Percentiles rank a stretch among this genome's conserved stretches.
phyloP scores from a whole-genome alignment of 2,113 vertebrate species.

The Lampris megalopsis region DNA sequence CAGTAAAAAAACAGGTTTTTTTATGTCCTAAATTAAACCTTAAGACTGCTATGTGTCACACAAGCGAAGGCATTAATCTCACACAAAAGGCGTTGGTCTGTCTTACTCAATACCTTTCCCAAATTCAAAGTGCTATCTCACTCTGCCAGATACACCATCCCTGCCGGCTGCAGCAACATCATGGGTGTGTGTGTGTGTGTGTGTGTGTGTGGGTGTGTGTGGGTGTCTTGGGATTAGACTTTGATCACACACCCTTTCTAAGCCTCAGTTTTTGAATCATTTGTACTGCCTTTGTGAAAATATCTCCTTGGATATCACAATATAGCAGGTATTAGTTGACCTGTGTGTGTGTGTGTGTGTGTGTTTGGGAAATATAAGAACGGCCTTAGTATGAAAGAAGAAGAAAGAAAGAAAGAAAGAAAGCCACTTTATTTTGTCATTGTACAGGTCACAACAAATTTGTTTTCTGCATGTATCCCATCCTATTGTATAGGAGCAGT shows the following conservation, averaged over 20 bases:
- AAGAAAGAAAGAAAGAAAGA: no score
- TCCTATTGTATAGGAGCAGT: no score
- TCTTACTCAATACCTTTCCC: not conserved
- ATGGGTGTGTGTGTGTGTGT: not conserved
- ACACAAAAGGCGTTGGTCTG: not conserved
- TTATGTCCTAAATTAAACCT: not conserved
- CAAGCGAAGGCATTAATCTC: not conserved
- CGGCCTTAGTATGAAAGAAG: no score
- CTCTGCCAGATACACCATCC: not conserved
- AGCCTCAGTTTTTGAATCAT: not conserved
- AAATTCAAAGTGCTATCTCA: not conserved
- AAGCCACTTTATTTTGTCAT: no score
- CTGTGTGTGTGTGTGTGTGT: not conserved
- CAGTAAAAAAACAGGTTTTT: not conserved
- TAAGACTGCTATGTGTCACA: not conserved
- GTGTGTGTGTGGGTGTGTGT: not conserved
- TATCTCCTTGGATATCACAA: not conserved
- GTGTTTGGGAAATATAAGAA: not conserved
- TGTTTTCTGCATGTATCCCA: no score
- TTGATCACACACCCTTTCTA: slow-evolving; percentile 1
- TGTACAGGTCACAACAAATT: no score
- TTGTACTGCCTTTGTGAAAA: slow-evolving; percentile 6
- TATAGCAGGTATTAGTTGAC: not conserved
- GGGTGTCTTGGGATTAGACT: not conserved
- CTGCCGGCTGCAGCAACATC: slow-evolving; percentile 6